Conservation (phyloP, 2,888 invertebrate species). For the Lasioglossum marginatum region DNA sequence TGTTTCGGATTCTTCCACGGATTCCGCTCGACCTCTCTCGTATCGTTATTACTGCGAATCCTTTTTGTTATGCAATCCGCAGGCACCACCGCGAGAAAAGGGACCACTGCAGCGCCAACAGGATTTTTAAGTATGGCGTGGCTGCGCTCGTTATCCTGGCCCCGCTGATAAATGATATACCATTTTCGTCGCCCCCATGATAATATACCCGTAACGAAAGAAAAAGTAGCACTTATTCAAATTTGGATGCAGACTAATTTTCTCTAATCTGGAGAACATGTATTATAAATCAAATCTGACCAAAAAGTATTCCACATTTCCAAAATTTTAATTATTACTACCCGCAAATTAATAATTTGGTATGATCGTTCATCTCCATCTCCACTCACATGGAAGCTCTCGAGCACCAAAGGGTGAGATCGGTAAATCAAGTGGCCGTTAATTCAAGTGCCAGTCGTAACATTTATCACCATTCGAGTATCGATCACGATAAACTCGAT, state of each 20-base stretch:
- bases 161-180: background rate
- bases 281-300: no score
- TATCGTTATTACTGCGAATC: slow-evolving; percentile 5
- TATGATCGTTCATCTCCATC: no score
- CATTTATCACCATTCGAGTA: slow-evolving; percentile 9
- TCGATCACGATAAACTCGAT: background rate
- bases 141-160: background rate
- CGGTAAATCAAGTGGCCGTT: slow-evolving; percentile 2
- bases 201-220: background rate
- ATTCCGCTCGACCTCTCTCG: background rate
- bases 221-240: no score
- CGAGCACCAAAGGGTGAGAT: background rate
- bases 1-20: slow-evolving; percentile 33
- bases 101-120: background rate
- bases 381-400: background rate
- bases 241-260: no score
- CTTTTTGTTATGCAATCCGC: background rate
- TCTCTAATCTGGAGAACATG: no score
- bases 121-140: background rate
- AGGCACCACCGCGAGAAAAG: background rate
- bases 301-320: no score
- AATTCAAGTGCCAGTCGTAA: background rate
- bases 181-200: background rate
- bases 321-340: background rate
- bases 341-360: background rate